Percentiles rank a stretch among this genome's conserved stretches.
phyloP scores from a whole-genome alignment of 2,888 invertebrate genomes.

The Leptinotarsa juncta region DNA sequence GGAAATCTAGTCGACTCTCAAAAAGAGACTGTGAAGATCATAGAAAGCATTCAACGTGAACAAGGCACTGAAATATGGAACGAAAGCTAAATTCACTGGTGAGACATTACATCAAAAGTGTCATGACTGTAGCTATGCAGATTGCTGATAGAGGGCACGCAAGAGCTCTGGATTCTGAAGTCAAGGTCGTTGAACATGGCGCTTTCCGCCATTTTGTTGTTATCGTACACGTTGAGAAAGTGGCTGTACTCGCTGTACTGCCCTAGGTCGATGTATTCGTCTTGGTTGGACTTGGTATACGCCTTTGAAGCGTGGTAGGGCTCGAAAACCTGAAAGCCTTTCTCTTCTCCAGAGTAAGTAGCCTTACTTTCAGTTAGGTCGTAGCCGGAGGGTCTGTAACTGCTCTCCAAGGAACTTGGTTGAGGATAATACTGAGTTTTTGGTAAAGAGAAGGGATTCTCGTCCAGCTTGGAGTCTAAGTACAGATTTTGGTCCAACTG shows the following conservation, averaged over 20 bases:
- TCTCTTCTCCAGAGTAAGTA: conserved; percentile 53
- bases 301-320: conserved; percentile 46
- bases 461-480: conserved; percentile 52
- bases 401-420: conserved; percentile 35
- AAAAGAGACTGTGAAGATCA: conserved; percentile 50
- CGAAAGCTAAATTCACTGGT: conserved; percentile 45
- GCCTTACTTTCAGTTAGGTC: conserved; percentile 50
- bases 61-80: conserved; percentile 49
- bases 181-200: conserved; percentile 62
- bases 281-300: conserved; percentile 50
- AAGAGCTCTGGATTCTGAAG: conserved; percentile 57
- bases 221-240: conserved; percentile 58
- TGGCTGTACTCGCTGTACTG: conserved; percentile 62
- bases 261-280: conserved; percentile 57
- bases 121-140: conserved; percentile 52
- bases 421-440: conserved; percentile 47
- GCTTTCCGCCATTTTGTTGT: conserved; percentile 54
- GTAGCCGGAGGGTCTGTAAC: conserved; percentile 45
- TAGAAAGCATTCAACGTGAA: conserved; percentile 52
- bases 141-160: conserved; percentile 48
- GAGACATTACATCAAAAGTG: conserved; percentile 53
- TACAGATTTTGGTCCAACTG: conserved; percentile 53
- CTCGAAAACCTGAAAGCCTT: conserved; percentile 51
- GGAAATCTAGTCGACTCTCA: conserved; percentile 36
- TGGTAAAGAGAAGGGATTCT: conserved; percentile 48